Conservation (phyloP, 2,113 vertebrate species). For the Ochotona princeps region DNA sequence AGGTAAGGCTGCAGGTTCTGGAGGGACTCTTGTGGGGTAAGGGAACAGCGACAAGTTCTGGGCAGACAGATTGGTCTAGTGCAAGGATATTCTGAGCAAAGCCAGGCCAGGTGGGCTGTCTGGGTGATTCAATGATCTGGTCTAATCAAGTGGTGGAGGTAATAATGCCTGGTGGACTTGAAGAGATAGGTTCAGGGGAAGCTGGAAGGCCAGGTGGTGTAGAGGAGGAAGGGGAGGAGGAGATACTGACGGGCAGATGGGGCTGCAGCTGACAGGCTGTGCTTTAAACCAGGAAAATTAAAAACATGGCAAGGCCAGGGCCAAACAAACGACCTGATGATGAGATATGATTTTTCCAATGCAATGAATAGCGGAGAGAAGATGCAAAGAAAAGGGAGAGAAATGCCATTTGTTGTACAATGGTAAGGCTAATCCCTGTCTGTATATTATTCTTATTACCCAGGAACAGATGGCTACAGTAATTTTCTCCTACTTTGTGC, state of each 20-base stretch:
- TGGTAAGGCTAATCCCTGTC: neutral
- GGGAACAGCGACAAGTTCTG: neutral
- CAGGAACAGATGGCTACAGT: neutral
- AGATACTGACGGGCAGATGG: neutral
- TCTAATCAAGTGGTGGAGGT: neutral
- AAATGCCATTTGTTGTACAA: neutral
- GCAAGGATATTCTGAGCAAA: too few species aligned
- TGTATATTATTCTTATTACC: constrained; percentile 11
- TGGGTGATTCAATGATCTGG: neutral
- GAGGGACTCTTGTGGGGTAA: neutral
- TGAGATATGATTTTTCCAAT: neutral
- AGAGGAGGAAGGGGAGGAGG: neutral
- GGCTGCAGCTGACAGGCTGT: neutral
- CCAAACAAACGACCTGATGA: neutral
- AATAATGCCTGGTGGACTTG: too few species aligned
- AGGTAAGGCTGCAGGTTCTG: too few species aligned
- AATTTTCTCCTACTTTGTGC: constrained; percentile 49
- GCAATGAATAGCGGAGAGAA: neutral
- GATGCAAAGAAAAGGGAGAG: neutral
- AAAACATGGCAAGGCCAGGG: neutral
- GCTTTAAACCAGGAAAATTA: neutral
- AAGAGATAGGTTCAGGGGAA: neutral
- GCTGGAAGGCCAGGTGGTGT: neutral
- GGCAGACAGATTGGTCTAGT: neutral
- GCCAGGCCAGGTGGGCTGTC: neutral